Percentiles rank a stretch among this genome's conserved stretches.
These are phyloP conservation scores for Dufourea novaeangliae DNA, from an alignment of 1,140 invertebrate species.

Conservation along the genomic window DNA sequence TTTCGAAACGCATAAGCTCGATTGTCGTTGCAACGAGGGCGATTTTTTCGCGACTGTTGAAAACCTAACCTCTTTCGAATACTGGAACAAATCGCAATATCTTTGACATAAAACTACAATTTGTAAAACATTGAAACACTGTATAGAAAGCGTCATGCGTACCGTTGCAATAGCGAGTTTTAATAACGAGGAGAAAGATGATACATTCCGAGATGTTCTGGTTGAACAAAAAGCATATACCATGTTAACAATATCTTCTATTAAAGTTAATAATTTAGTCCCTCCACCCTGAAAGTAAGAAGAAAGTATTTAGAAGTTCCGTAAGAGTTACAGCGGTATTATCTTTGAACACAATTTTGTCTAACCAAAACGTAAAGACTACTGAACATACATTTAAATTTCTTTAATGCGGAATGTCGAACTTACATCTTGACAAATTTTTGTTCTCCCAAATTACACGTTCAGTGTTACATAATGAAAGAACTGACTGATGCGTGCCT, in stretches of 20 bases:
- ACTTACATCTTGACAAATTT: conserved; percentile 29
- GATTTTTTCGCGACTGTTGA: conserved; percentile 52
- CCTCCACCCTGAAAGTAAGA: conserved; percentile 55
- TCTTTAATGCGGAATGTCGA: not conserved
- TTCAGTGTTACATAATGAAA: conserved; percentile 10
- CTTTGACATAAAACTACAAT: not conserved
- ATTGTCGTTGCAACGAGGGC: conserved; percentile 42
- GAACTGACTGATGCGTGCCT: not conserved
- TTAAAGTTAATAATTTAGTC: conserved; percentile 28
- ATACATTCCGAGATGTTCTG: conserved; percentile 60
- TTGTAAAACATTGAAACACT: not conserved
- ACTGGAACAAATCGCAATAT: conserved; percentile 64
- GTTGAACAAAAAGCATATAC: conserved; percentile 67
- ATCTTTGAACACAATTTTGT: not conserved
- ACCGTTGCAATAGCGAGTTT: conserved; percentile 67
- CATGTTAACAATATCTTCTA: conserved; percentile 66
- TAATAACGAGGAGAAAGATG: conserved; percentile 58
- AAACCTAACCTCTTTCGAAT: conserved; percentile 56
- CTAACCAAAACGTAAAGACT: not conserved
- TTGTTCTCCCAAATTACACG: not conserved
- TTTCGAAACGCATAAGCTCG: conserved; percentile 43
- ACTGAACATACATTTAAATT: not conserved
- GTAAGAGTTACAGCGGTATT: not conserved
- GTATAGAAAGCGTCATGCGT: conserved; percentile 31
- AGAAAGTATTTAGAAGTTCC: not conserved